Base-by-base conservation (phyloP, 2,888 invertebrate genomes). In the Cephalotes varians region DNA sequence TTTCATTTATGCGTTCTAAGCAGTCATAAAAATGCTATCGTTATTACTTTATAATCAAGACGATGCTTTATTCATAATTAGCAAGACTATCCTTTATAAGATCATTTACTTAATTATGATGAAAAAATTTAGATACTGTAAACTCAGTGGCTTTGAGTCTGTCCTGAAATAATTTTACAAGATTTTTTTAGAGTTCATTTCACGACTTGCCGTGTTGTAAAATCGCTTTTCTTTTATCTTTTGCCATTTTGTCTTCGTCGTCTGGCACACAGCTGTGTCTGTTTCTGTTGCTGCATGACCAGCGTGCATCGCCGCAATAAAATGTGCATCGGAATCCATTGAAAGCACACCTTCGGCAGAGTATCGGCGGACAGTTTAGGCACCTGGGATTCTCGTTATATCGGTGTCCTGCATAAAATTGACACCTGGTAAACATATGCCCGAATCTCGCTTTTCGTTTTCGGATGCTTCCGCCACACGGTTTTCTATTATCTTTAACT, bases 381-480 rank as follows among this genome's bases (percentile, higher is more conserved):
- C 92, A 91, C 87, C 92, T 91, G 92, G 77, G 90, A 65, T 77
- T 83, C 83, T 87, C 86, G 86, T 69, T 85, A 44, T 64, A 12
- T 37, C 34, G 9, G 15, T 15, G 76, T 64, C 81, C 83, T 85
- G 77, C 64, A 81, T 73, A 81, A 88, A 89, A 91, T 91, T 89
- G 90, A 90, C 92, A 93, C 91, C 93, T 93, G 93, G 92, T 85
- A 91, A 89, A 90, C 92, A 92, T 91, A 93, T 92, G 93, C 86
- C n/a, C 64, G 79, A 88, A 86, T 76, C 67, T 77, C 28, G 51
- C 44, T 62, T 64, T 64, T 65, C 79, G 74, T 51, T 44, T 64
- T 74, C n/a, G 44, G 34, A 40, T 56, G 47, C 37, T 40, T 51
- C 7, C 37, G 65, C 47, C 62, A 51, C 74, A 31, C 44, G 40